Evolutionary conservation across 2,113 vertebrate genomes (phyloP), one percentile per base, ranked within the genome.

Genomic region (Ahaetulla prasina): DNA sequence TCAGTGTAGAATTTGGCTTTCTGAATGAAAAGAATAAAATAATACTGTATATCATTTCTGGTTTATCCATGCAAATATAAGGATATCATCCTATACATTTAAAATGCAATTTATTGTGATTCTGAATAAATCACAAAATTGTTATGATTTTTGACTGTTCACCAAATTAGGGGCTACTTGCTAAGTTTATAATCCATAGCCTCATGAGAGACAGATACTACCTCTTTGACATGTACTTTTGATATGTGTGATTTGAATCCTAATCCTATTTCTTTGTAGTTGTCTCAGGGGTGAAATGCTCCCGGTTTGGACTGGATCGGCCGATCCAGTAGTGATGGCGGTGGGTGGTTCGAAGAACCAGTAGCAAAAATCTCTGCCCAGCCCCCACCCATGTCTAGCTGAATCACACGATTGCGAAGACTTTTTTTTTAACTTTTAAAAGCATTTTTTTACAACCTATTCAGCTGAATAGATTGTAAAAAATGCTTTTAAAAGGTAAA

Each of bases 1-100:
- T 98, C 98, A 0, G 95, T 97, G 2, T 93, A 35, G 92, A 99
- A 98, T 96, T 98, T 95, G 35, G 99, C 97, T 94, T 96, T 97
- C 99, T 99, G 94, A 43, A 93, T 93, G 94, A 91, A 88, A 74
- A 93, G 94, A 91, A 96, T 87, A 88, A 95, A 94, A 95, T 0
- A 93, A 57, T 86, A 80, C 9, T 0, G 4, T 80, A 50, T 80
- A 23, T 27, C 11, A 87, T 60, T 80, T 94, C 68, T 25, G 60
- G 4, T 55, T 55, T 18, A 87, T 45, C 12, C 0, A 1, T 30
- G 85, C 0, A 89, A 0, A 84, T 30, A 8, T 30, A 43, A 92
- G 8, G 0, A 3, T 68, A 52, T 57, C 52, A 57, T 91, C 50
- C 45, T 90, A n/a, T 3, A n/a, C 43, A 6, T 43, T 7, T 5